These are phyloP conservation scores for Montipora capitata DNA, from an alignment of 92 coral and sea anemone genomes.

Conservation along the genomic window DNA sequence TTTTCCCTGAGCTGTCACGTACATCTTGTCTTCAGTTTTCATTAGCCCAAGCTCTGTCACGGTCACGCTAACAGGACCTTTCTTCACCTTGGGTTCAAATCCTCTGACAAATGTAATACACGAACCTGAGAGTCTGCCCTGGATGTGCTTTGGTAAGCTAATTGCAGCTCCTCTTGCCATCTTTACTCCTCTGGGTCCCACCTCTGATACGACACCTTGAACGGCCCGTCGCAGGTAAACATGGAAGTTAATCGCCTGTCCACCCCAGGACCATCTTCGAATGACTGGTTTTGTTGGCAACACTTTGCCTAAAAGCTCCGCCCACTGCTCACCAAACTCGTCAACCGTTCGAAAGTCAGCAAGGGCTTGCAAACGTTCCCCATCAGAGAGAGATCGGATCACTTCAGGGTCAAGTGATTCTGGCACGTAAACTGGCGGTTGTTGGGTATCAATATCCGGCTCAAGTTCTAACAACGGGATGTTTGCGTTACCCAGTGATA, in stretches of 20 bases:
- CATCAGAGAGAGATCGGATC: constrained; percentile 89
- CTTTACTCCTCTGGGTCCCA: constrained; percentile 96
- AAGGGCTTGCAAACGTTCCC: constrained; percentile 81
- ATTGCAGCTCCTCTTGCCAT: constrained; percentile 95
- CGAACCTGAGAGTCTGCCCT: constrained; percentile 69
- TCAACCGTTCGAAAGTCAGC: constrained; percentile 71
- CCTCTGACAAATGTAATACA: constrained; percentile 78
- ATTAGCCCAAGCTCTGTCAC: constrained; percentile 80
- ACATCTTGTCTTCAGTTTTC: constrained; percentile 75
- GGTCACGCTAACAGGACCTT: constrained; percentile 90
- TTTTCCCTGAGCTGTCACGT: constrained; percentile 87
- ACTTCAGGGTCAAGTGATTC: constrained; percentile 96
- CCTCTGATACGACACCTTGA: constrained; percentile 82
- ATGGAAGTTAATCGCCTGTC: constrained; percentile 66
- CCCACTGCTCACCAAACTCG: constrained; percentile 81
- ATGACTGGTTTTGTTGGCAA: constrained; percentile 93
- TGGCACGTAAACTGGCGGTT: constrained; percentile 87
- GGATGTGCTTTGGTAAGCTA: constrained; percentile 82
- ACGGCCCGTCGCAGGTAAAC: constrained; percentile 84
- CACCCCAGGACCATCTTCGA: constrained; percentile 84
- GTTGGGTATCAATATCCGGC: constrained; percentile 86
- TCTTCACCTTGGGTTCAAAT: constrained; percentile 92
- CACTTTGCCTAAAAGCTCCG: constrained; percentile 79
- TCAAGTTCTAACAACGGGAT: constrained; percentile 72
- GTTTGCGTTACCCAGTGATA: constrained; percentile 68